Evolutionary conservation across 2,797 vertebrate genomes (phyloP).

Genomic region (Phoeniculus purpureus): DNA sequence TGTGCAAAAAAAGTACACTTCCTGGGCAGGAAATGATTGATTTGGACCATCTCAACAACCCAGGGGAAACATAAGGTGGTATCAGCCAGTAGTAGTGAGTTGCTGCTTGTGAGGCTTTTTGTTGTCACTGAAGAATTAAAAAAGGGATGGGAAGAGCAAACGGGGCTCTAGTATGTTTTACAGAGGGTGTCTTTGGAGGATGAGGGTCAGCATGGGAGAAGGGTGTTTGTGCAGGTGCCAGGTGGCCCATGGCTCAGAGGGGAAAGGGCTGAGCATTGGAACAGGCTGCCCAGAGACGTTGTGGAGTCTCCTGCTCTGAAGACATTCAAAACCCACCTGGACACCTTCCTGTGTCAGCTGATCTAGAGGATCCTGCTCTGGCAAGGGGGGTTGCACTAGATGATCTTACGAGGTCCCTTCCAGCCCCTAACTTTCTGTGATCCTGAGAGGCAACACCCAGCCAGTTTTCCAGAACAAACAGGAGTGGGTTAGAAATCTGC

Average conservation of each 20-base stretch:
- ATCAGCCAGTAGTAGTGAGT: background rate
- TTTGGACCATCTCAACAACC: background rate
- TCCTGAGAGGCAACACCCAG: background rate
- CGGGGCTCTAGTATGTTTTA: background rate
- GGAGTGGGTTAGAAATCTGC: background rate
- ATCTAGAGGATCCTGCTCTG: too few relatives aligned
- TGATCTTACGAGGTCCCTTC: too few relatives aligned
- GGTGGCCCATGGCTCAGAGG: background rate
- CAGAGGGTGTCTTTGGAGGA: background rate
- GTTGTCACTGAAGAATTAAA: background rate
- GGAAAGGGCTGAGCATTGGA: background rate
- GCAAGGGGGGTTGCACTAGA: too few relatives aligned
- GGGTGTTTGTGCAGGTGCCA: background rate
- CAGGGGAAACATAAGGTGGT: background rate
- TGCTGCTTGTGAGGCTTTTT: background rate
- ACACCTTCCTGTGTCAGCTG: too few relatives aligned
- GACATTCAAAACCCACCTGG: too few relatives aligned
- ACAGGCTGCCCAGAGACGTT: too few relatives aligned
- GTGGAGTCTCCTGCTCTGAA: too few relatives aligned
- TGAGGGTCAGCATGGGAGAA: background rate
- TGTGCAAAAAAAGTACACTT: background rate
- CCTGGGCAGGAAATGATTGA: background rate
- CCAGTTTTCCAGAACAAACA: background rate
- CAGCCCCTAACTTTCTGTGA: too few relatives aligned
- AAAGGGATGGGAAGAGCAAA: background rate